Base-by-base conservation (phyloP, 2,113 vertebrate genomes). In the Seriola aureovittata region DNA sequence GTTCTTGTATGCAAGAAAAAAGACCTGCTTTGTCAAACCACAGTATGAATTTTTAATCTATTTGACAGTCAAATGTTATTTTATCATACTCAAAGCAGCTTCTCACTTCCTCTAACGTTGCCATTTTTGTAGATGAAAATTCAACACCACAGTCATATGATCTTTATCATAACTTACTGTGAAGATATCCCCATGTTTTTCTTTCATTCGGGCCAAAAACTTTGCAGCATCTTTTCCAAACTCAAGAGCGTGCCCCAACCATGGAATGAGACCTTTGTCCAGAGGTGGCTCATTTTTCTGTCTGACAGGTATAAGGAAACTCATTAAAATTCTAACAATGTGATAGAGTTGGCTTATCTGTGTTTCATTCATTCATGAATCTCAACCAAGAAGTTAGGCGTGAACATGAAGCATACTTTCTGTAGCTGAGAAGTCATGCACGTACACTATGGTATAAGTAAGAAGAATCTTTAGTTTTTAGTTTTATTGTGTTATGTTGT, bases 121-220 rank as follows among this genome's bases (percentile, higher is more conserved):
- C 29, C 2, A 29, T 29, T 3, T 59, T 23, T 36, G 4, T 8
- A 25, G 0, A 46, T 21, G 8, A 55, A 23, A 3, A 1, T 5
- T 64, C 10, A 7, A 21, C 2, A 38, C 6, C 11, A 54, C 7
- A 54, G 23, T 19, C 17, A 32, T 6, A n/a, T 55, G 17, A 13
- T 38, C 48, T 54, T 44, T 40, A 44, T 66, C 1, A 40, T 8
- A 63, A 87, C 90, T 93, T 82, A 97, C 97, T 0, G 97, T 97
- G 71, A 97, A 98, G 68, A 97, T 95, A 70, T 97, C 96, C 0
- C 97, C 97, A 4, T 97, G 96, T 66, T 96, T 97, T 58, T 92
- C 86, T 89, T 96, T 97, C 97, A 98, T 98, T 64, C 91, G 79
- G 0, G 90, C 55, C 66, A 98, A 89, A 90, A 98, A 97, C 75